Conservation (phyloP, 2,113 vertebrate species). For the Alectura lathami region DNA sequence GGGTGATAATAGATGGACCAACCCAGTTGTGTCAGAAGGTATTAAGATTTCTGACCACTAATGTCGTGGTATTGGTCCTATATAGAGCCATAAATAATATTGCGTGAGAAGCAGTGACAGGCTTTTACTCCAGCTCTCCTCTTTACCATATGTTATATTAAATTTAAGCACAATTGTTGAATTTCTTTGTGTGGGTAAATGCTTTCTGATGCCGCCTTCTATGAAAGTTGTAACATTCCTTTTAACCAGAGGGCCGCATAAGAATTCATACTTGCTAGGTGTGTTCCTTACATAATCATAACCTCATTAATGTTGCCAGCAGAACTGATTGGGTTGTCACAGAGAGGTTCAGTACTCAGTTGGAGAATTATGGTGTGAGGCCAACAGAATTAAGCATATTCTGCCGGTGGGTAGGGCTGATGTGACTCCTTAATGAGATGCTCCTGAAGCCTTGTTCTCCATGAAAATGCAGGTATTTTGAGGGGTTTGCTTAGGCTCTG, state of each 20-base stretch:
- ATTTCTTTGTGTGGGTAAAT: background rate
- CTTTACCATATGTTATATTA: slow-evolving; percentile 17
- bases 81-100: slow-evolving; percentile 12
- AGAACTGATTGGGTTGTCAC: slow-evolving; percentile 29
- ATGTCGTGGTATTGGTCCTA: background rate
- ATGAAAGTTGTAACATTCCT: background rate
- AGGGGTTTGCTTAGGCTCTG: background rate
- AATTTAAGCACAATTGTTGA: slow-evolving; percentile 22
- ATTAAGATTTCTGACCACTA: background rate
- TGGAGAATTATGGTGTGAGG: background rate
- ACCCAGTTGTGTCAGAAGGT: slow-evolving; percentile 31
- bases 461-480: background rate
- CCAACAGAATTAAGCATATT: background rate
- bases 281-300: background rate
- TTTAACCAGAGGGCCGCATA: background rate
- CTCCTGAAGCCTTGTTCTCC: background rate
- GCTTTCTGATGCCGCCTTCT: slow-evolving; percentile 27
- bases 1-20: slow-evolving; percentile 1
- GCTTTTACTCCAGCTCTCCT: background rate
- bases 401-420: background rate
- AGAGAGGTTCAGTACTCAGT: background rate
- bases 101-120: background rate
- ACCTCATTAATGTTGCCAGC: background rate
- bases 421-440: background rate
- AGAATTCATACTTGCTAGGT: background rate